Evolutionary conservation across 2,888 invertebrate genomes (phyloP), one percentile per base, ranked within the genome.

Genomic region (Rhodophaea formosa): DNA sequence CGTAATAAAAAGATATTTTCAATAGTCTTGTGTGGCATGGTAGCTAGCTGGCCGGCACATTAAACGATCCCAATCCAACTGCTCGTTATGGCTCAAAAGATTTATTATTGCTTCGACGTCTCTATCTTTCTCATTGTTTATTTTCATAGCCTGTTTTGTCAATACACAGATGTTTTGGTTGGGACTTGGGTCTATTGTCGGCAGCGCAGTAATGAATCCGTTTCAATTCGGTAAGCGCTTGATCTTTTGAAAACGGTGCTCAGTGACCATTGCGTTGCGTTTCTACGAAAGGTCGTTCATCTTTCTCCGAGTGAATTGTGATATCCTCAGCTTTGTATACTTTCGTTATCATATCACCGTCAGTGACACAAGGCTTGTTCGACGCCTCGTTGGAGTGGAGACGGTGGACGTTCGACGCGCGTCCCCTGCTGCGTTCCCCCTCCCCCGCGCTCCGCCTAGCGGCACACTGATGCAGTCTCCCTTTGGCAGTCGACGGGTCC

Each of bases 281-380:
- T 56, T 54, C 49, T 49, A 58, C 59, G 57, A 67, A 64, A 67
- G 69, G 72, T 76, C 71, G 65, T 71, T 73, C 70, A 72, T 76
- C 72, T 73, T 69, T 70, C 61, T 65, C 61, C 60, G 65, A 56
- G 59, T 66, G 68, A 65, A 67, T 68, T 69, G 59, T 72, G 72
- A 69, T 80, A 78, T 76, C 74, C 65, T 74, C 69, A 69, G 71
- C 75, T 80, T 84, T 84, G 86, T 88, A 78, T 84, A 86, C 83
- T 78, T 83, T 84, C 73, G 86, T 89, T 89, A 90, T 90, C 90
- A 88, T 87, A 82, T 83, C 82, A 83, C 77, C 79, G 74, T 69
- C 77, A 77, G 81, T 82, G 80, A 81, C 80, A 85, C 75, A 79
- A 79, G 80, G 82, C 74, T 79, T 71, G 79, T 86, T 84, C 82